These are phyloP conservation scores for Zaprionus lachaisei DNA, from an alignment of 1,140 invertebrate species.

Conservation along the genomic window DNA sequence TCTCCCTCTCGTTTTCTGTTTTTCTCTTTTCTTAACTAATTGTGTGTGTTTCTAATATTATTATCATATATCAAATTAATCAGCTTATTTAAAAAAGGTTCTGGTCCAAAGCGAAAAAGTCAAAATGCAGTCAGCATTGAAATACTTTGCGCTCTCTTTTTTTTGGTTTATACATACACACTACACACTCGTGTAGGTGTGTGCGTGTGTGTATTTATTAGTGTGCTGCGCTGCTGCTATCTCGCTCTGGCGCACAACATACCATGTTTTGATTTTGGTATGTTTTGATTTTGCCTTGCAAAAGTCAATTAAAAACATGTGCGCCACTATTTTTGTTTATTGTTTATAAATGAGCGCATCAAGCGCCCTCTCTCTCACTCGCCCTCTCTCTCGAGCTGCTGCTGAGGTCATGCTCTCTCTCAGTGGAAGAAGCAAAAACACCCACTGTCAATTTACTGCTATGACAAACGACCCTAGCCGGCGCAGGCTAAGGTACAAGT, in stretches of 20 bases:
- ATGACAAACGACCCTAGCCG: constrained; percentile 57
- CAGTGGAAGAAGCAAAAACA: constrained; percentile 29
- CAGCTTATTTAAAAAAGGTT: not conserved
- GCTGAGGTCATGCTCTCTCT: constrained; percentile 62
- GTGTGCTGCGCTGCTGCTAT: constrained; percentile 12
- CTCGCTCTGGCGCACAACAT: constrained; percentile 49
- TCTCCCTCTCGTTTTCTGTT: not conserved
- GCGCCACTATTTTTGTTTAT: constrained; percentile 81
- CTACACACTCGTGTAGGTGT: not conserved
- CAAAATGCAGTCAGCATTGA: constrained; percentile 39
- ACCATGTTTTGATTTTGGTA: constrained; percentile 66
- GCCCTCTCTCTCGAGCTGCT: constrained; percentile 24
- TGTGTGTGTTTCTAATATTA: not conserved
- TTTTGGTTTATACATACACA: not conserved
- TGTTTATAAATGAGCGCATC: constrained; percentile 80
- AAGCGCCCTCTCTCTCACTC: constrained; percentile 24
- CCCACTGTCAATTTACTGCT: constrained; percentile 50
- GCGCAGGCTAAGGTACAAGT: constrained; percentile 41
- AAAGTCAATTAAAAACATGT: constrained; percentile 81
- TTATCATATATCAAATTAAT: not conserved
- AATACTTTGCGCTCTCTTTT: constrained; percentile 42
- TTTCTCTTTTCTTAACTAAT: not conserved
- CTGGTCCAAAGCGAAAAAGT: constrained; percentile 4
- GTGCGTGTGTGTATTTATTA: not conserved
- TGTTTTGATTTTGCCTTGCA: constrained; percentile 56